A percentile compares a stretch with the other conserved stretches of the same genome.
Evolutionary conservation across 2,113 vertebrate genomes (phyloP).

Genomic region (Eptatretus burgeri): DNA sequence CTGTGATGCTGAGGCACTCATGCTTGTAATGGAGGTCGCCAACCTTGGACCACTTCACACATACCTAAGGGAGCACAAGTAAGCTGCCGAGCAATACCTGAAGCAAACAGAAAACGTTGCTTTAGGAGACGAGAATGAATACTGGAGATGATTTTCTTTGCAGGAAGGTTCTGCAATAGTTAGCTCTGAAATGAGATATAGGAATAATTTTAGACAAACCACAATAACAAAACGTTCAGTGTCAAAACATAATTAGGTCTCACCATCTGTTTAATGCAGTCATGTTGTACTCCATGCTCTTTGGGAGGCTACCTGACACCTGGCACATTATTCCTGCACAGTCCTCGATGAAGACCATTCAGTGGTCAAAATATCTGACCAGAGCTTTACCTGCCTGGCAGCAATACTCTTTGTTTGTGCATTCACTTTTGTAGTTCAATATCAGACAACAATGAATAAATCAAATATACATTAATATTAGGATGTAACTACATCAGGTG

Average conservation of each 20-base stretch:
- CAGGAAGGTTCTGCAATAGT: not conserved
- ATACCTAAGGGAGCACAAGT: constrained; percentile 66
- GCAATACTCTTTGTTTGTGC: too few relatives aligned
- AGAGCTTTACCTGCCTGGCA: too few relatives aligned
- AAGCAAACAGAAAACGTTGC: not conserved
- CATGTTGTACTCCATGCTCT: too few relatives aligned
- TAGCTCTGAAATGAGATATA: not conserved
- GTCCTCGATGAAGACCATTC: too few relatives aligned
- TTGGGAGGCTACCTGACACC: too few relatives aligned
- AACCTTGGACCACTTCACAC: constrained; percentile 68
- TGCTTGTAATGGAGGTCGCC: constrained; percentile 96
- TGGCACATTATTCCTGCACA: too few relatives aligned
- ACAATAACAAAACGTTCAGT: not conserved
- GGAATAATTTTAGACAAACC: not conserved
- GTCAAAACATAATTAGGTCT: not conserved
- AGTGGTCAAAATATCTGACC: too few relatives aligned
- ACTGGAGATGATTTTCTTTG: not conserved
- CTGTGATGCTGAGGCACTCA: constrained; percentile 67
- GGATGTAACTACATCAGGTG: too few relatives aligned
- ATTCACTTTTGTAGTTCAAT: too few relatives aligned
- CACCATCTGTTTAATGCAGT: not conserved
- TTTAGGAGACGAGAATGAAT: not conserved
- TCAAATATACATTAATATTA: too few relatives aligned
- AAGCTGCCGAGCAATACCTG: constrained; percentile 9
- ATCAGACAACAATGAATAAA: too few relatives aligned